Evolutionary conservation across 2,888 invertebrate genomes (phyloP), one percentile per base, ranked within the genome.

Genomic region (Oscheius sp.): DNA sequence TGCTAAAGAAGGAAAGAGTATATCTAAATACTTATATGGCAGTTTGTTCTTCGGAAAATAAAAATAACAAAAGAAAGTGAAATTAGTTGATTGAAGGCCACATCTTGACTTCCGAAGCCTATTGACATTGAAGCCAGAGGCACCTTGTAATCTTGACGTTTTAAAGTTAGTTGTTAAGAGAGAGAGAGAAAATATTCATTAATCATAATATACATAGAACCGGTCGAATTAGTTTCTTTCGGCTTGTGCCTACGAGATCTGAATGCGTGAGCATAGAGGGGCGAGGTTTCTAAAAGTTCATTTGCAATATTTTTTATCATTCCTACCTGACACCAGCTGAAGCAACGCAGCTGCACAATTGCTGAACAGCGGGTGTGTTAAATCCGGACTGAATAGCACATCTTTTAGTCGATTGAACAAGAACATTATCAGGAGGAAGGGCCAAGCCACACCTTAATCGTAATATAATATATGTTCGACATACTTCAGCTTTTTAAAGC

Each of bases 341-440:
- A 12, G 80, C 78, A 1, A 82, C 81, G 63, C 84, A 84, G 17
- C 77, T 69, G 65, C 84, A 84, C 33, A 84, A 66, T 53, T 74
- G 71, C 33, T 80, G 81, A 12, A 82, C 80, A 17, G 70, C 76
- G 31, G 69, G 65, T 0, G 84, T 84, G 72, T 82, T 79, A 66
- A 85, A 82, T 34, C 84, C 84, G 39, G 75, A 53, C 12, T 69
- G 61, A 45, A 84, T 83, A 70, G 83, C 83, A 55, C 84, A 84
- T 50, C 74, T 66, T 53, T 84, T 84, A 48, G 80, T 82, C 10
- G 74, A 70, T 70, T 82, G 80, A 15, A 85, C 82, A 17, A 85
- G 73, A 23, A 82, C 76, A 53, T 73, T 79, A 72, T 84, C 84
- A 17, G 84, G 68, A 10, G 84, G 84, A 6, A 84, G 75, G 17